Conservation (phyloP, 2,888 invertebrate genomes). For the Thelaira solivaga region DNA sequence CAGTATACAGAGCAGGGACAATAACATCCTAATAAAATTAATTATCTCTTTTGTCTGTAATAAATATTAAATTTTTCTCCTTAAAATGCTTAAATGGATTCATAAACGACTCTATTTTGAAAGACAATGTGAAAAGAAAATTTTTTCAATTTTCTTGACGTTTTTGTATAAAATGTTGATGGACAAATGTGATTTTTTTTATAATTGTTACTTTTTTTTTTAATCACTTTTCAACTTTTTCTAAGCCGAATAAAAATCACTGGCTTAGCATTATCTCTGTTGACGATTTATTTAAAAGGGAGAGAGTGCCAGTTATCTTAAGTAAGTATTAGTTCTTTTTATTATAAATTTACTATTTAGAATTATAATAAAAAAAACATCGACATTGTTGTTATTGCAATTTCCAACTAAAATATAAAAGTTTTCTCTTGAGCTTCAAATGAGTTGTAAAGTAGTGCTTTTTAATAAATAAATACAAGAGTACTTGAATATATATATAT, state of each 20-base stretch:
- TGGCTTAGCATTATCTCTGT: neutral
- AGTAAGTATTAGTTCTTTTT: slow-evolving; percentile 23
- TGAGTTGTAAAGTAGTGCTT: slow-evolving; percentile 31
- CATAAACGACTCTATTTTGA: too few relatives aligned
- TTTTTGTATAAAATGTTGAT: too few relatives aligned
- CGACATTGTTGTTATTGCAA: slow-evolving; percentile 27
- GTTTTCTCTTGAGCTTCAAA: slow-evolving; percentile 49
- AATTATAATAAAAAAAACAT: too few relatives aligned
- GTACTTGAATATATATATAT: neutral
- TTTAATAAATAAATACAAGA: slow-evolving; percentile 11
- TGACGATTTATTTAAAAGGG: neutral
- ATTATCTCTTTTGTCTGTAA: too few relatives aligned
- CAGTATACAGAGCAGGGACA: too few relatives aligned
- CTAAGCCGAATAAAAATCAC: neutral
- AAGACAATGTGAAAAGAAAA: too few relatives aligned
- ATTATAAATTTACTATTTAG: slow-evolving; percentile 24
- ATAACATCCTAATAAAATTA: too few relatives aligned
- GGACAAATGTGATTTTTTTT: too few relatives aligned
- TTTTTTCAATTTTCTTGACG: too few relatives aligned
- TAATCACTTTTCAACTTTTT: neutral
- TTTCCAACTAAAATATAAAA: slow-evolving; percentile 16
- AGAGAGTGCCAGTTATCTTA: slow-evolving; percentile 25
- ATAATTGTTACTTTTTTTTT: too few relatives aligned
- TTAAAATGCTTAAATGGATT: too few relatives aligned
- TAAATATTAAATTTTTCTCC: too few relatives aligned